Conservation (phyloP, 2,797 vertebrate species). For the Pseudochromis fuscus region DNA sequence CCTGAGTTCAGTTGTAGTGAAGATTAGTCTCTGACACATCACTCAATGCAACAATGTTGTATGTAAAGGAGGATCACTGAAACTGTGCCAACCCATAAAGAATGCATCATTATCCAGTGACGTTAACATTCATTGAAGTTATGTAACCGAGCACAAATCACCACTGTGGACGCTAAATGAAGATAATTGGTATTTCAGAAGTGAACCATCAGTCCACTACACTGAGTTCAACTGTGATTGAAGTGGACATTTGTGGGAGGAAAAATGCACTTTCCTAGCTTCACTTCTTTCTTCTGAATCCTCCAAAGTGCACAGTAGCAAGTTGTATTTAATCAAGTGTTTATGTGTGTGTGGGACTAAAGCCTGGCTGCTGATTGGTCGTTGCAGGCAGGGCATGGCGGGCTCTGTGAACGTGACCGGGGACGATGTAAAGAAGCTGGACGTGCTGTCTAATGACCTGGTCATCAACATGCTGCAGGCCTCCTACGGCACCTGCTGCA, state of each 20-base stretch:
- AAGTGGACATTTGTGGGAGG: too few relatives aligned
- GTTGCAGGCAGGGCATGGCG: conserved; percentile 86
- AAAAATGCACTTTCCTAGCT: not conserved
- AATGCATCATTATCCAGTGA: conserved; percentile 12
- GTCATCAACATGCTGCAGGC: conserved; percentile 97
- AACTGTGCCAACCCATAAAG: not conserved
- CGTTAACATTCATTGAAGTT: not conserved
- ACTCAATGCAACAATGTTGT: not conserved
- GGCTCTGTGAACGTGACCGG: conserved; percentile 95
- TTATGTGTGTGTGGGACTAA: not conserved
- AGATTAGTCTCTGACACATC: not conserved
- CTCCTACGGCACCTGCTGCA: conserved; percentile 92
- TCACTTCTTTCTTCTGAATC: not conserved
- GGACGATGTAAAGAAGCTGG: conserved; percentile 97
- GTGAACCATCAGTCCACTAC: not conserved
- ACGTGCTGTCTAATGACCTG: conserved; percentile 93
- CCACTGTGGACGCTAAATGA: conserved; percentile 14
- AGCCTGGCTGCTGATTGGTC: conserved; percentile 21
- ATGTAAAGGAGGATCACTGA: not conserved
- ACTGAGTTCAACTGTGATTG: too few relatives aligned
- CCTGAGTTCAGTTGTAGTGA: not conserved
- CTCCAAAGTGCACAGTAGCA: not conserved
- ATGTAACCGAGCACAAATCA: conserved; percentile 26
- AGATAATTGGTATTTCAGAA: not conserved
- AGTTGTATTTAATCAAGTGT: not conserved